Evolutionary conservation across 1,140 invertebrate genomes (phyloP).

Genomic region (Platyscapa corneri): DNA sequence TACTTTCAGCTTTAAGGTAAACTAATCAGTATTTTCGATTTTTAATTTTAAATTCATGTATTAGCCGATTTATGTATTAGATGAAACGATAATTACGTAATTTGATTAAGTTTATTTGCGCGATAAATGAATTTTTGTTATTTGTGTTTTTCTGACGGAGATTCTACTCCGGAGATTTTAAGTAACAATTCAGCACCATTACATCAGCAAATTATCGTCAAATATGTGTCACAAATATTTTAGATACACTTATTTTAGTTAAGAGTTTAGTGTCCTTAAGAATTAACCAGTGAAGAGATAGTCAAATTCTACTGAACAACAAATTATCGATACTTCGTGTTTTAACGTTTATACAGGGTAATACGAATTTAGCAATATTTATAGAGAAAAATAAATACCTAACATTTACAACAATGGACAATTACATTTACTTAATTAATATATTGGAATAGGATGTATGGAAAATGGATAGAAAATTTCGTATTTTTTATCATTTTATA

Average conservation of each 20-base stretch:
- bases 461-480: background rate
- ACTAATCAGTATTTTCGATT: too few relatives aligned
- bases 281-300: background rate
- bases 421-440: conserved; percentile 23
- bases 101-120: too few relatives aligned
- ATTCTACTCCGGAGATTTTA: background rate
- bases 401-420: conserved; percentile 27
- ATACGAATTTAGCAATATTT: conserved; percentile 25
- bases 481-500: background rate
- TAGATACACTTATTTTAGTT: background rate
- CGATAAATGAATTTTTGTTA: too few relatives aligned
- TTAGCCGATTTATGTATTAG: too few relatives aligned
- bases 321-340: conserved; percentile 25
- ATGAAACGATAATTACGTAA: too few relatives aligned
- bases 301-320: conserved; percentile 33
- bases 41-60: too few relatives aligned
- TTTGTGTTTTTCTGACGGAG: background rate
- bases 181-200: conserved; percentile 27
- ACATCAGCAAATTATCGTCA: conserved; percentile 20
- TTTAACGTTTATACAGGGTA: conserved; percentile 31
- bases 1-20: background rate
- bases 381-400: conserved; percentile 23
- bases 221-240: conserved; percentile 11
- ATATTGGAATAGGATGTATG: background rate
- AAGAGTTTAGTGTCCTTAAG: background rate